Base-by-base conservation (phyloP, 37 sponge, comb jelly and placozoan species). In the Ianthella basta region DNA sequence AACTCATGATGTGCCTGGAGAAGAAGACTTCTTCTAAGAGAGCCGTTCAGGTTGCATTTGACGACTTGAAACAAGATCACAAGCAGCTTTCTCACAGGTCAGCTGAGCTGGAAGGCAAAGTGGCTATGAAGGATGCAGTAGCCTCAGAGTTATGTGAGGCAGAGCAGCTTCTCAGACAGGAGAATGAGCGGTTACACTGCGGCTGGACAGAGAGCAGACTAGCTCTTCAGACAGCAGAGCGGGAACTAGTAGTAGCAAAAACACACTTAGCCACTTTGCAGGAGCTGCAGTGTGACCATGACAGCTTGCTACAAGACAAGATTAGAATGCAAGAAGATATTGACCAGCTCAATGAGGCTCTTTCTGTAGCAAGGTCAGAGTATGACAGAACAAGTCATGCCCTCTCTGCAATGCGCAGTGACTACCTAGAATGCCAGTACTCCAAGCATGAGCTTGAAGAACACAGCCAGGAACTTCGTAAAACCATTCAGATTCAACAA, bases 281-380 rank as follows among this genome's bases (percentile, higher is more conserved):
- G 50, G 8, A 8, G 50, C 50, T 10, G 50, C 50, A 44, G 50
- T 8, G 8, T 24, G n/a, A 36, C 35, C 5, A 64, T 64, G 29
- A 34, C 70, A n/a, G 70, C 34, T n/a, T 30, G 19, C 70, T 69
- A 2, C 70, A 69, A 30, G 70, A 69, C 70, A 75, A 75, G 53
- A 24, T 16, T 18, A 32, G 25, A 50, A 19, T 75, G 32, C 53
- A 41, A 53, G 78, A 41, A 18, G 54, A 75, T 40, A 53, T 41
- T 8, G 78, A 40, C 54, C 54, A 75, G 15, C 25, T 75, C 20
- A 75, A 75, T n/a, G 54, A 50, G 44, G 78, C 78, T 41, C 78
- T 75, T 1, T 21, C 78, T 18, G 16, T 75, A 21, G 78, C 78
- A 36, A 39, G 78, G 25, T 39, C 37, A 16, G 78, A 75, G 23